Evolutionary conservation across 1,140 invertebrate genomes (phyloP).

Genomic region (Zaprionus nigranus): DNA sequence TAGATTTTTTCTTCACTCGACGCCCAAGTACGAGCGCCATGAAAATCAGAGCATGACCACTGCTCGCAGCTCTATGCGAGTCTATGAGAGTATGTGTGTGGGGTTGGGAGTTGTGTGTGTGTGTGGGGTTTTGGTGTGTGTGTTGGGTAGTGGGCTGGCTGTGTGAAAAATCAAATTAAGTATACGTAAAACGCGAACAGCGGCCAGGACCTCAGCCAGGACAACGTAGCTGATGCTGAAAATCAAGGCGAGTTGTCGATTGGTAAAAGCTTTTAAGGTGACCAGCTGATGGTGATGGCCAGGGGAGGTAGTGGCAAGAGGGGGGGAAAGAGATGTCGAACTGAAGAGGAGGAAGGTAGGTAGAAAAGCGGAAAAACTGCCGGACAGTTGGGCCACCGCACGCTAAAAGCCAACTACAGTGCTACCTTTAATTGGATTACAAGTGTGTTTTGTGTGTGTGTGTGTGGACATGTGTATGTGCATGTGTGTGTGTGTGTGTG

Average conservation of each 20-base stretch:
- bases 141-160: slow-evolving; percentile 28
- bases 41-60: slow-evolving; percentile 82
- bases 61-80: slow-evolving; percentile 31
- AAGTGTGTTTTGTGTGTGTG: slow-evolving; percentile 59
- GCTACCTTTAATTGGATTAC: slow-evolving; percentile 83
- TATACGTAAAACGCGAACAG: slow-evolving; percentile 79
- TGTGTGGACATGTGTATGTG: slow-evolving; percentile 30
- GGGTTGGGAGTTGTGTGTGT: background rate
- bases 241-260: slow-evolving; percentile 82
- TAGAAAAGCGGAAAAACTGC: slow-evolving; percentile 25
- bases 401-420: slow-evolving; percentile 82
- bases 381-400: slow-evolving; percentile 48
- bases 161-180: slow-evolving; percentile 83
- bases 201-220: slow-evolving; percentile 36
- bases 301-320: slow-evolving; percentile 4
- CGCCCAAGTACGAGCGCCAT: slow-evolving; percentile 42
- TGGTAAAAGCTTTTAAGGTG: slow-evolving; percentile 82
- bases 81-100: slow-evolving; percentile 28
- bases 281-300: slow-evolving; percentile 54
- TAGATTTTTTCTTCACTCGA: slow-evolving; percentile 67
- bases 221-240: slow-evolving; percentile 62
- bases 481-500: slow-evolving; percentile 4
- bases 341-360: background rate
- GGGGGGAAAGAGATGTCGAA: background rate
- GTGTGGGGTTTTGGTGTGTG: slow-evolving; percentile 1